A percentile compares a stretch with the other conserved stretches of the same genome.
Conservation (phyloP, 2,113 vertebrate genomes). For the Oreochromis spilurus region DNA sequence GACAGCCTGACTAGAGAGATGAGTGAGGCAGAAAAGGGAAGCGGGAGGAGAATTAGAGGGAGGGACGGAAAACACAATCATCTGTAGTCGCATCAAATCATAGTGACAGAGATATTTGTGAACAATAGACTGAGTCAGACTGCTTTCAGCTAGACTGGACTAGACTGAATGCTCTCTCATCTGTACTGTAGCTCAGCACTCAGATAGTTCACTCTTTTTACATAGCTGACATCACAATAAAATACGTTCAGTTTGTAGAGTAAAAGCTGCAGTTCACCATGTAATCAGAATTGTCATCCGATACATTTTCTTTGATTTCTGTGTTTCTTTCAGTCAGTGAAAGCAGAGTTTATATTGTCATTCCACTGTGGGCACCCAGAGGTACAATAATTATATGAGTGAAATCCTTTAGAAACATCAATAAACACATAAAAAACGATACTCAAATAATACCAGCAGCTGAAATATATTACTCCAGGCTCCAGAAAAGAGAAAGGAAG, state of each 20-base stretch:
- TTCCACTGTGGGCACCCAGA: background rate
- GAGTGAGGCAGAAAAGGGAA: background rate
- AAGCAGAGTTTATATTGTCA: background rate
- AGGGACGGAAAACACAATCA: slow-evolving; percentile 27
- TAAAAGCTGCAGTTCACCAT: background rate
- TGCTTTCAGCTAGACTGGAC: background rate
- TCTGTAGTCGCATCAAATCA: slow-evolving; percentile 39
- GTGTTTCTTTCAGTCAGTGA: background rate
- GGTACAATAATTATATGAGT: background rate
- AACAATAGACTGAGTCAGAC: slow-evolving; percentile 3
- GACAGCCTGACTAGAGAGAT: slow-evolving; percentile 37
- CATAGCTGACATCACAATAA: background rate
- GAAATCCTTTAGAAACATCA: background rate
- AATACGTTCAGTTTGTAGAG: background rate
- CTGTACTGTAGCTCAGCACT: background rate
- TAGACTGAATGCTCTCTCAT: background rate
- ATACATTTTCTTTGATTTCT: background rate
- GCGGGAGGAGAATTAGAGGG: background rate
- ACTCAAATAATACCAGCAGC: background rate
- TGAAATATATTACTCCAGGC: background rate
- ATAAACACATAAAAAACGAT: background rate
- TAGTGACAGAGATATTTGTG: slow-evolving; percentile 8
- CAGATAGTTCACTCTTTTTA: background rate
- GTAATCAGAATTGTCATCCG: background rate
- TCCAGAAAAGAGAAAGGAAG: background rate